Evolutionary conservation across 2,113 vertebrate genomes (phyloP), one percentile per base, ranked within the genome.

Genomic region (Marcusenius ussheri): DNA sequence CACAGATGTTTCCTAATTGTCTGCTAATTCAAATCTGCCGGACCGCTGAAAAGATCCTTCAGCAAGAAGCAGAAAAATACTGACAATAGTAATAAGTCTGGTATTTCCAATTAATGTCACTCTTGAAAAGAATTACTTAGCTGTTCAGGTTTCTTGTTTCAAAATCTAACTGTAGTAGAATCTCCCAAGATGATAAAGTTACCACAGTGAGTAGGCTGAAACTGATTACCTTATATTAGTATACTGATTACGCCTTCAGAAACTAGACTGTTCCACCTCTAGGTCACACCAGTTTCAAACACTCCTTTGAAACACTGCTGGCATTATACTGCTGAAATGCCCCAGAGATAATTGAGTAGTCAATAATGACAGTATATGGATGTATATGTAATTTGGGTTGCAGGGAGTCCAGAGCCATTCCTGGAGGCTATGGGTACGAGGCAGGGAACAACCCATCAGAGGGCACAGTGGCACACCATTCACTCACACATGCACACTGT

Each of bases 1-100:
- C 39, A 46, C 88, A 83, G 88, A 80, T 83, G 88, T 89, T 70
- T 83, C 88, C 88, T 89, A 50, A 89, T 77, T 31, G 62, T 53
- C 49, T 89, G 66, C 46, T 77, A 89, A 89, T 80, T 51, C 47
- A 10, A 51, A 31, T 39, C 88, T 80, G 24, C 70, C 27, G 5
- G 31, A 47, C 66, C 15, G 31, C 35, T 74, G 42, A 51, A 9
- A 31, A 89, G 77, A 80, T 39, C 70, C 15, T 39, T 89, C 27
- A 24, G 70, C 66, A 31, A 80, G 19, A 53, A 7, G 46, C 88
- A 51, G 47, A 19, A 53, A 89, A 83, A 88, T 2, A n/a, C 39
- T 31, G 21, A 70, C n/a, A 70, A 13, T 21, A 70, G 62, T 27
- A 77, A 74, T 74, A 45, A 66, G 13, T 89, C n/a, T 53, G 50